Evolutionary conservation across 2,113 vertebrate species (phyloP).

Genomic region (Tragelaphus buxtoni): DNA sequence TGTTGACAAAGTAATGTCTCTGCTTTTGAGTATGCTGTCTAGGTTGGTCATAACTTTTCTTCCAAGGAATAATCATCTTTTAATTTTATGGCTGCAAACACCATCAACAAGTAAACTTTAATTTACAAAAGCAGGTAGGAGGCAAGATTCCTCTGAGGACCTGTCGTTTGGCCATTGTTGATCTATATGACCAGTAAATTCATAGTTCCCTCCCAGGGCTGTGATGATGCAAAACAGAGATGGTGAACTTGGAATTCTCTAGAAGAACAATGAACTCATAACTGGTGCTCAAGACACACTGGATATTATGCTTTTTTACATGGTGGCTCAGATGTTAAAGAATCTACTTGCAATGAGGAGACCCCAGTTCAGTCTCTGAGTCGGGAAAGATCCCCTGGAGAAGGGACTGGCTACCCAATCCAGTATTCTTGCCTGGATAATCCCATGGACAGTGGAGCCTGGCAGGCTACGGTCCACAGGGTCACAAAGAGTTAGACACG

Average conservation of each 20-base stretch:
- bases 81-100: too few relatives aligned
- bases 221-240: not conserved
- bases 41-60: too few relatives aligned
- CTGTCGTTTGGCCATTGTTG: rapidly evolving
- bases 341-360: not conserved
- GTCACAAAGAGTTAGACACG: not conserved
- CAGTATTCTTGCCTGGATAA: not conserved
- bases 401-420: not conserved
- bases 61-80: too few relatives aligned
- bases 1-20: too few relatives aligned
- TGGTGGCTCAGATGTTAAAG: not conserved
- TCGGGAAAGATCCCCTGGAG: not conserved
- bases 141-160: not conserved
- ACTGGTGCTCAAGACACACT: not conserved
- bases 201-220: not conserved
- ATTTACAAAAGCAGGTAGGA: not conserved
- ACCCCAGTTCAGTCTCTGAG: not conserved
- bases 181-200: too few relatives aligned
- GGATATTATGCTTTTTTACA: not conserved
- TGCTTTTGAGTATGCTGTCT: too few relatives aligned
- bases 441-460: not conserved
- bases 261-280: not conserved
- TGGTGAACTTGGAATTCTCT: not conserved
- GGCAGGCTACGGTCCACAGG: not conserved
- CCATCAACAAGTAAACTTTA: not conserved